Evolutionary conservation across 2,797 vertebrate genomes (phyloP).

Genomic region (Meda fulgida): DNA sequence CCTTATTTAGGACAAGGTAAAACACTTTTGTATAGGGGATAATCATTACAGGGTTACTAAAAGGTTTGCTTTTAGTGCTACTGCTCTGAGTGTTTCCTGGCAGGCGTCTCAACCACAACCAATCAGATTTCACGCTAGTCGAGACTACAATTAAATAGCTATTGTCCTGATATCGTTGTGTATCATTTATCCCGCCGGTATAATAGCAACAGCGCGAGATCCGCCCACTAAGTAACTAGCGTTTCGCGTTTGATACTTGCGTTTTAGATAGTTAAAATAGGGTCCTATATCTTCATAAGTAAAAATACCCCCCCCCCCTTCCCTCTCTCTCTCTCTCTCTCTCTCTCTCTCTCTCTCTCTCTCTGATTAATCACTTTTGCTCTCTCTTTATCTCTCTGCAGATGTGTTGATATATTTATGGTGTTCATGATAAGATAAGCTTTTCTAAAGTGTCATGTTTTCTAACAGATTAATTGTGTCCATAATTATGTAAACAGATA

Average conservation of each 20-base stretch:
- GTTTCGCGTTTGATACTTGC: too few species aligned
- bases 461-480: conserved; percentile 32
- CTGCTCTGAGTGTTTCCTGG: not conserved
- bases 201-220: too few species aligned
- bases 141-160: conserved; percentile 2
- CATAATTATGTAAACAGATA: conserved; percentile 56
- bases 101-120: not conserved
- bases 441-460: conserved; percentile 41
- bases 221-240: too few species aligned
- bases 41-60: not conserved
- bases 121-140: conserved; percentile 8
- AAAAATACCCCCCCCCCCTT: not conserved
- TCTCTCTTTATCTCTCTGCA: conserved; percentile 42
- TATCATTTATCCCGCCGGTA: not conserved
- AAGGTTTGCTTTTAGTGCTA: not conserved
- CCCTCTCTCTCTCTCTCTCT: not conserved
- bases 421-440: conserved; percentile 56
- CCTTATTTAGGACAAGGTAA: not conserved
- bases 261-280: too few species aligned
- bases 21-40: not conserved
- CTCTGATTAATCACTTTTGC: not conserved
- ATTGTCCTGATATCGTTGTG: not conserved
- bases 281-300: not conserved
- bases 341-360: not conserved
- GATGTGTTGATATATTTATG: conserved; percentile 41